Evolutionary conservation across 2,888 invertebrate genomes (phyloP), one percentile per base, ranked within the genome.

Genomic region (Noctua fimbriata): DNA sequence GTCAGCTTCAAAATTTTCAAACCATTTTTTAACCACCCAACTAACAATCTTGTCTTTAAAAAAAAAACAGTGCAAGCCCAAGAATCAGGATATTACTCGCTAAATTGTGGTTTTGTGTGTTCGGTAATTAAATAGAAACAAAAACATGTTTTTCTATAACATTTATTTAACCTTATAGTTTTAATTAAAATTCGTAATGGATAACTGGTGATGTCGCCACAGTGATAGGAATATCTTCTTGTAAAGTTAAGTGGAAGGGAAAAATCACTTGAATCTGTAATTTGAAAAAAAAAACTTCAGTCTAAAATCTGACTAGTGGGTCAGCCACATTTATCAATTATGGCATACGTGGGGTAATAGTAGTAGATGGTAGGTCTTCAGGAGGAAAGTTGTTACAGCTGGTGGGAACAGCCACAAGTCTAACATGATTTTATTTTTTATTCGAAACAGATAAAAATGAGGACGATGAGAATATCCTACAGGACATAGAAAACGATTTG

Each of bases 181-280:
- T 66, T 36, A 32, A 10, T 65, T 75, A 89, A 86, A 92, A 92
- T 79, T 92, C 92, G 41, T 88, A 76, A 90, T 94, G 94, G 73
- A 94, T 90, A n/a, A 94, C 94, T n/a, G 94, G 94, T 60, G 92
- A 88, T 28, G 94, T 92, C 10, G 95, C 90, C 18, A 95, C 84
- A 3, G 89, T 93, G 10, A 95, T 93, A 21, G 95, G 93, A 70
- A 95, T 90, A 74, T 93, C 93, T 87, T 94, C 91, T 47, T 83
- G 90, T 18, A 93, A 73, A n/a, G 93, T 90, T n/a, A 90, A 88
- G 83, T 94, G 94, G 79, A 93, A 93, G 4, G 89, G 80, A 81
- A 94, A 94, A 71, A 90, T 85, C 12, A 94, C 86, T 87, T 92
- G 90, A 44, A 95, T 82, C 95, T 95, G 92, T 84, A 92, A 93